These are phyloP conservation scores for Portevinia maculata DNA, from an alignment of 2,888 invertebrate species.

Conservation along the genomic window DNA sequence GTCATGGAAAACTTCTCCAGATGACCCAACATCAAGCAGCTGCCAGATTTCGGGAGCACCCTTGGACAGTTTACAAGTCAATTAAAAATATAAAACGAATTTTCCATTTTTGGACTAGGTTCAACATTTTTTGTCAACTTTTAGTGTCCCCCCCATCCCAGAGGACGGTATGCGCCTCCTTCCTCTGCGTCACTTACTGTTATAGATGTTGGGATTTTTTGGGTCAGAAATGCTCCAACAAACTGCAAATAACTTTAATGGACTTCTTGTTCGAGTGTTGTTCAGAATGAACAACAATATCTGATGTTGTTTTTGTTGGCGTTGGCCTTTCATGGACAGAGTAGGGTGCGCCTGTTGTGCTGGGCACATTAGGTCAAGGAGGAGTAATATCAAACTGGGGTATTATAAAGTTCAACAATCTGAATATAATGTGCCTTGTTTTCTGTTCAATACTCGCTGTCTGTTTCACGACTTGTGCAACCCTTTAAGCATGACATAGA, in stretches of 20 bases:
- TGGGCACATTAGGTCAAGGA: constrained; percentile 62
- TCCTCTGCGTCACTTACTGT: constrained; percentile 32
- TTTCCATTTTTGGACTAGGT: constrained; percentile 61
- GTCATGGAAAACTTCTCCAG: constrained; percentile 49
- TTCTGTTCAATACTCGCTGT: constrained; percentile 42
- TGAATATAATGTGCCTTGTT: constrained; percentile 34
- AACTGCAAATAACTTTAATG: constrained; percentile 69
- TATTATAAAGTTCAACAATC: constrained; percentile 72
- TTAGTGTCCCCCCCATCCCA: constrained; percentile 5
- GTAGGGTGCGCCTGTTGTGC: background rate
- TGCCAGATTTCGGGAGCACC: background rate
- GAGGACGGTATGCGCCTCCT: background rate
- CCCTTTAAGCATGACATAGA: constrained; percentile 13
- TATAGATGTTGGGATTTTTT: constrained; percentile 56
- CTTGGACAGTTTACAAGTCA: constrained; percentile 66
- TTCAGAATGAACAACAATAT: constrained; percentile 12
- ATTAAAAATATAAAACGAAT: constrained; percentile 64
- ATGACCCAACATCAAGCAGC: constrained; percentile 3
- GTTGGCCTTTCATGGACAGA: background rate
- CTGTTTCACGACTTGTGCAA: constrained; percentile 33
- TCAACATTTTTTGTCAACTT: constrained; percentile 67
- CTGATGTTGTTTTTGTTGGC: background rate
- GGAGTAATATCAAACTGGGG: constrained; percentile 63
- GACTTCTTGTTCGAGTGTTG: constrained; percentile 61
- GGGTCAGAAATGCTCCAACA: constrained; percentile 54